These are phyloP conservation scores for Antedon mediterranea DNA, from an alignment of 53 echinoderm and acorn worm species.

Conservation along the genomic window DNA sequence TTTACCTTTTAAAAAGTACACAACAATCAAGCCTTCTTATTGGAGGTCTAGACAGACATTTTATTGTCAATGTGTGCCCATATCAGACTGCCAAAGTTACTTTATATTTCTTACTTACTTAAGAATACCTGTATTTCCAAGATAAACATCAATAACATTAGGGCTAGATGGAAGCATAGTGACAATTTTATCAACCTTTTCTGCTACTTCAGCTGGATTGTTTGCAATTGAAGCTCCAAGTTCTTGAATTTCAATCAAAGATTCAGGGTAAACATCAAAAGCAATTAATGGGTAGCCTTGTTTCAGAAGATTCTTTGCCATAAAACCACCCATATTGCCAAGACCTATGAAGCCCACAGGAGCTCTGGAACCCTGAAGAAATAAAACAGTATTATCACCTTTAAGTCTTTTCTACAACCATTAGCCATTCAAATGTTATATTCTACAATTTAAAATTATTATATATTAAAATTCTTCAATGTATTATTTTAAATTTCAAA, in stretches of 20 bases:
- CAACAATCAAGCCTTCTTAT: too few relatives aligned
- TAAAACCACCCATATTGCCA: slow-evolving; percentile 87
- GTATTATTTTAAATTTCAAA: too few relatives aligned
- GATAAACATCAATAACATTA: slow-evolving; percentile 72
- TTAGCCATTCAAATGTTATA: too few relatives aligned
- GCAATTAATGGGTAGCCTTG: slow-evolving; percentile 70
- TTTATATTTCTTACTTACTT: slow-evolving; percentile 34
- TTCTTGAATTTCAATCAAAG: slow-evolving; percentile 52
- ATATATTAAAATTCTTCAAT: too few relatives aligned
- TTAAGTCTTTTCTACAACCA: too few relatives aligned
- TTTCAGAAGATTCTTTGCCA: slow-evolving; percentile 90
- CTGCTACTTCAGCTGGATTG: slow-evolving; percentile 73
- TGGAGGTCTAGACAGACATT: not conserved
- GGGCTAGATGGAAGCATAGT: slow-evolving; percentile 98
- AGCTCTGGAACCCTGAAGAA: slow-evolving; percentile 54
- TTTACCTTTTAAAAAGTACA: too few relatives aligned
- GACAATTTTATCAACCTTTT: slow-evolving; percentile 70
- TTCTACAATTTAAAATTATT: too few relatives aligned
- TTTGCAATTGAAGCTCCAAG: slow-evolving; percentile 65
- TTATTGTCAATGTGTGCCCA: not conserved
- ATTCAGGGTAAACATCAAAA: slow-evolving; percentile 86
- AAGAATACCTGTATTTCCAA: slow-evolving; percentile 54
- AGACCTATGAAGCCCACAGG: slow-evolving; percentile 84
- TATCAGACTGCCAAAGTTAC: too few relatives aligned
- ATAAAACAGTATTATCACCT: too few relatives aligned